Evolutionary conservation across 2,888 invertebrate genomes (phyloP).

Genomic region (Mythimna impura): DNA sequence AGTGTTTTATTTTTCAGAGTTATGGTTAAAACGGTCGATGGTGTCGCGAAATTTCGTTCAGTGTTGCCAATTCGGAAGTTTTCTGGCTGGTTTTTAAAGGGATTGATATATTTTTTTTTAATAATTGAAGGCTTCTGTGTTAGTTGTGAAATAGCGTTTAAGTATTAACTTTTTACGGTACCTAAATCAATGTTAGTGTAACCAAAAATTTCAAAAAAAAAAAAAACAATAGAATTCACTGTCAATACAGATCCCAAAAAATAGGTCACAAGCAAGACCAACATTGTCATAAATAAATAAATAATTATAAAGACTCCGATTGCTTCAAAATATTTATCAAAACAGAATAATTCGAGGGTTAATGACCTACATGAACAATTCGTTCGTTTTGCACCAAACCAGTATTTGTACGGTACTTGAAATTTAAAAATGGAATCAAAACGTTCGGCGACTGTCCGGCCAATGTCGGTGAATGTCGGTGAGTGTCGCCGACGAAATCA

Average conservation of each 20-base stretch:
- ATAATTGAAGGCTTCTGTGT: neutral
- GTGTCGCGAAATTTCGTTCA: conserved; percentile 18
- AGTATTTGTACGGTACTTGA: conserved; percentile 66
- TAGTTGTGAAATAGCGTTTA: neutral
- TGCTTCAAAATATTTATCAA: conserved; percentile 38
- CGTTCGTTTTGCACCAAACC: conserved; percentile 59
- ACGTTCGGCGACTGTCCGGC: conserved; percentile 49
- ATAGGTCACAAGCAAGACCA: conserved; percentile 2
- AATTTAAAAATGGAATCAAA: conserved; percentile 69
- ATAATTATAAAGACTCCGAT: conserved; percentile 10
- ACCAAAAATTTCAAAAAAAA: too few relatives aligned
- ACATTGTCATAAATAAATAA: conserved; percentile 11
- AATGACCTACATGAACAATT: conserved; percentile 62
- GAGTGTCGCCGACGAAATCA: conserved; percentile 66
- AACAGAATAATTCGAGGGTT: conserved; percentile 59
- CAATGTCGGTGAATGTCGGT: conserved; percentile 54
- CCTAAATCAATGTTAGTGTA: too few relatives aligned
- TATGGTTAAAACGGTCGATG: conserved; percentile 71
- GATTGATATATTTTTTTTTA: neutral
- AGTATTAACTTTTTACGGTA: neutral
- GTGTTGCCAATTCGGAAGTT: conserved; percentile 37
- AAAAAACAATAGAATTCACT: too few relatives aligned
- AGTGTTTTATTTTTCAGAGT: conserved; percentile 75
- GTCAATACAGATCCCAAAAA: neutral
- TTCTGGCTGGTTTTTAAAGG: conserved; percentile 4